Conservation (phyloP, 2,797 vertebrate genomes). For the Muraenolepis orangiensis region DNA sequence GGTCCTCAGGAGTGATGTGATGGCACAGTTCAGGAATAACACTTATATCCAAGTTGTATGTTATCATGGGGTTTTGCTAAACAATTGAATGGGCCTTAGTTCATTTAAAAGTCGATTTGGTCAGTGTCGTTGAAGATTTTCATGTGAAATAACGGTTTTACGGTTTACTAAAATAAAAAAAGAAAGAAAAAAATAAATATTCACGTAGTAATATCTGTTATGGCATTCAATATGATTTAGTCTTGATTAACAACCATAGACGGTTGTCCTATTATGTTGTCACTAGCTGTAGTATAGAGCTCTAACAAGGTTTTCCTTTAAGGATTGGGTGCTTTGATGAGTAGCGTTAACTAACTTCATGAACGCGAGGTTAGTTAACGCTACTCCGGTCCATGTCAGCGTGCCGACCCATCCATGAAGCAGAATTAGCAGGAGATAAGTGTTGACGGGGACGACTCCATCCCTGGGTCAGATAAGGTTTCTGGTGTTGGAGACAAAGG, state of each 20-base stretch:
- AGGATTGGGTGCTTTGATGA: slow-evolving; percentile 37
- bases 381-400: slow-evolving; percentile 28
- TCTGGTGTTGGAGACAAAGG: slow-evolving; percentile 54
- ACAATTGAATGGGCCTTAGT: neutral
- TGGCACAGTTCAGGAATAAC: neutral
- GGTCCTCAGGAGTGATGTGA: slow-evolving; percentile 29
- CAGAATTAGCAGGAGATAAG: slow-evolving; percentile 52
- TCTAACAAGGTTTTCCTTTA: slow-evolving; percentile 23
- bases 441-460: slow-evolving; percentile 63
- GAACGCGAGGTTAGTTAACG: too few relatives aligned
- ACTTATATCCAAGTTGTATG: too few relatives aligned
- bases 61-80: neutral
- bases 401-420: slow-evolving; percentile 45
- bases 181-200: too few relatives aligned
- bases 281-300: neutral
- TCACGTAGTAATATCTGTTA: neutral
- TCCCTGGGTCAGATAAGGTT: slow-evolving; percentile 67
- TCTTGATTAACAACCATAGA: neutral
- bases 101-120: neutral
- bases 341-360: slow-evolving; percentile 17
- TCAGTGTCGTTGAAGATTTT: neutral
- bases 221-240: neutral
- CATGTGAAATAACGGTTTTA: neutral
- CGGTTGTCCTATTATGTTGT: neutral
- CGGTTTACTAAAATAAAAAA: too few relatives aligned